Percentiles rank a stretch among this genome's conserved stretches.
These are phyloP conservation scores for Drosophila kohkoa DNA, from an alignment of 1,140 invertebrate genomes.

Conservation along the genomic window DNA sequence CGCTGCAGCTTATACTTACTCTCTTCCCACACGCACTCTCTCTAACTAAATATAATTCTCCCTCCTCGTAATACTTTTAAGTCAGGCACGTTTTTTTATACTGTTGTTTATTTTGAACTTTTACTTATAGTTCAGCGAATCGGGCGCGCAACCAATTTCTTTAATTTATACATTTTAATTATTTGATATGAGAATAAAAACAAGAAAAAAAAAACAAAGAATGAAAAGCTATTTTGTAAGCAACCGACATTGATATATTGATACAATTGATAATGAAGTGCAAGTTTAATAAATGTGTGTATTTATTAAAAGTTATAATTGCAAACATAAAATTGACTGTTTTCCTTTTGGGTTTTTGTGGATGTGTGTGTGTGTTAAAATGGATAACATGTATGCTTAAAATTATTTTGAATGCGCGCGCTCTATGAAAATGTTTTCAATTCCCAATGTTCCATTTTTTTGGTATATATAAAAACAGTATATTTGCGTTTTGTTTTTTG, in stretches of 20 bases:
- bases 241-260: slow-evolving; percentile 65
- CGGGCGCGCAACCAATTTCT: slow-evolving; percentile 61
- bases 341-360: slow-evolving; percentile 5
- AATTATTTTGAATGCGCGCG: slow-evolving; percentile 35
- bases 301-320: slow-evolving; percentile 79
- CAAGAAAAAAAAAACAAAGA: slow-evolving; percentile 29
- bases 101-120: slow-evolving; percentile 71
- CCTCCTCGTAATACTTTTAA: slow-evolving; percentile 47
- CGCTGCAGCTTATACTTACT: slow-evolving; percentile 31
- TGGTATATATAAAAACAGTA: slow-evolving; percentile 1
- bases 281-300: slow-evolving; percentile 80
- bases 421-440: background rate
- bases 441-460: slow-evolving; percentile 12
- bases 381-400: background rate
- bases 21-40: slow-evolving; percentile 5
- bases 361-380: background rate
- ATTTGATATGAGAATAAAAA: slow-evolving; percentile 48
- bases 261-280: slow-evolving; percentile 71
- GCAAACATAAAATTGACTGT: slow-evolving; percentile 10
- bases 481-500: slow-evolving; percentile 9
- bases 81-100: slow-evolving; percentile 62
- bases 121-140: slow-evolving; percentile 43
- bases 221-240: slow-evolving; percentile 67
- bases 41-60: slow-evolving; percentile 16
- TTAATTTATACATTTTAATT: slow-evolving; percentile 72